Evolutionary conservation across 2,797 vertebrate genomes (phyloP).

Genomic region (Hephaestus fuliginosus): DNA sequence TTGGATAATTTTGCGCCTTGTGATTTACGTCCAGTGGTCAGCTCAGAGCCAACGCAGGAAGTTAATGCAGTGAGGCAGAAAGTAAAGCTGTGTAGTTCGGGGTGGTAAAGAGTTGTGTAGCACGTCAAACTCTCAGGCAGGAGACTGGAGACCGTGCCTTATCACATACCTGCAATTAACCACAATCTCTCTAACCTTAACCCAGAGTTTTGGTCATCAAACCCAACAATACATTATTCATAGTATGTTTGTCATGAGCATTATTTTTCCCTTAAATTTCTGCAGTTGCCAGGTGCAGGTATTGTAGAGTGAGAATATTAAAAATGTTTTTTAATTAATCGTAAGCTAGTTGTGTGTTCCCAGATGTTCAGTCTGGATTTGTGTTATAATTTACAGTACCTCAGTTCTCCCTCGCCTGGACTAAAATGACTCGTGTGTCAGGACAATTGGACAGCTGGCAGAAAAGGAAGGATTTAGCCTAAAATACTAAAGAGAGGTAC

Average conservation of each 20-base stretch:
- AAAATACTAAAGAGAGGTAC: slow-evolving; percentile 46
- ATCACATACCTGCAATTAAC: background rate
- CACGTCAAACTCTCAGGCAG: background rate
- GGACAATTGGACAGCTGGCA: background rate
- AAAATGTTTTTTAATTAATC: background rate
- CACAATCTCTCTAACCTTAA: background rate
- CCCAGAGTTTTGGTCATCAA: background rate
- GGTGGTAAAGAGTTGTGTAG: background rate
- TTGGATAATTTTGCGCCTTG: background rate
- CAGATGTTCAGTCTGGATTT: background rate
- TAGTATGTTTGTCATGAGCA: background rate
- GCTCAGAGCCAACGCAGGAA: background rate
- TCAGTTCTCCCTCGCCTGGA: slow-evolving; percentile 1
- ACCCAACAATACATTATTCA: background rate
- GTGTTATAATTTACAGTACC: slow-evolving; percentile 13
- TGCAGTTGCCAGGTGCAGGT: background rate
- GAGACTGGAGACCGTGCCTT: background rate
- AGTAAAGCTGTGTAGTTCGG: background rate
- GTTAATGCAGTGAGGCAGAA: background rate
- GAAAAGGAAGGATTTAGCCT: slow-evolving; percentile 25
- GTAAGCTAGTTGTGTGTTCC: background rate
- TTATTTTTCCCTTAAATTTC: background rate
- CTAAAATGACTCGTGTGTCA: slow-evolving; percentile 24
- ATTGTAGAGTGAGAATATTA: background rate
- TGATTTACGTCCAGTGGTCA: background rate